Percentiles rank a stretch among this genome's conserved stretches.
Conservation (phyloP, 2,888 invertebrate species). For the Drosophila meridionalis region DNA sequence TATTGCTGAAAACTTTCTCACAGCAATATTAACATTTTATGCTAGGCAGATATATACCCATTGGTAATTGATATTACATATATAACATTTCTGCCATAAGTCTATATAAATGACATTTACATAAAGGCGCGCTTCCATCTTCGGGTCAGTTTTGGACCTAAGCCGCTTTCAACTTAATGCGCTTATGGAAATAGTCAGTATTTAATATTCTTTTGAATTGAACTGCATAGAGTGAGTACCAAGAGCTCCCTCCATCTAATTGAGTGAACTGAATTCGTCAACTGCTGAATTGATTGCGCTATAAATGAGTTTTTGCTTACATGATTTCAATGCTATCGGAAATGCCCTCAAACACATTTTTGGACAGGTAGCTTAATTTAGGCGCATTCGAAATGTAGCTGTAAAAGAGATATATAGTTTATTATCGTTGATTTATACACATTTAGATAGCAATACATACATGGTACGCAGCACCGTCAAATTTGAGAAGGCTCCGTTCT, state of each 20-base stretch:
- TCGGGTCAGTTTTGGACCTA: background rate
- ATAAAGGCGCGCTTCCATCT: background rate
- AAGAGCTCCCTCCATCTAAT: background rate
- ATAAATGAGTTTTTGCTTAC: slow-evolving; percentile 85
- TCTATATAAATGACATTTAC: background rate
- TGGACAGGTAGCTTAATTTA: slow-evolving; percentile 86
- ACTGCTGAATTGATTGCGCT: no score
- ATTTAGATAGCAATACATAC: slow-evolving; percentile 49
- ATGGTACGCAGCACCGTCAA: slow-evolving; percentile 78
- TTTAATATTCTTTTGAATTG: background rate
- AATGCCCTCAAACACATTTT: slow-evolving; percentile 83
- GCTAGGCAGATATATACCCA: background rate
- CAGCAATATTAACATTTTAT: background rate
- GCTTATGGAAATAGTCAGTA: background rate
- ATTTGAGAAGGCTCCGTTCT: slow-evolving; percentile 83
- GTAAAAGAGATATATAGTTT: slow-evolving; percentile 32
- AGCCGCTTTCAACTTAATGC: background rate
- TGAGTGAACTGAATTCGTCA: background rate
- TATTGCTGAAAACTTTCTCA: no score
- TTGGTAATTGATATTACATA: background rate
- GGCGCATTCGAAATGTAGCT: slow-evolving; percentile 90
- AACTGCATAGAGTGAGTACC: background rate
- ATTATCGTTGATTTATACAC: no score
- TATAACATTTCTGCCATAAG: background rate
- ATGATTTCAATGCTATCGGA: slow-evolving; percentile 86